These are phyloP conservation scores for Chaetodon trifascialis DNA, from an alignment of 2,113 vertebrate genomes.

Conservation along the genomic window DNA sequence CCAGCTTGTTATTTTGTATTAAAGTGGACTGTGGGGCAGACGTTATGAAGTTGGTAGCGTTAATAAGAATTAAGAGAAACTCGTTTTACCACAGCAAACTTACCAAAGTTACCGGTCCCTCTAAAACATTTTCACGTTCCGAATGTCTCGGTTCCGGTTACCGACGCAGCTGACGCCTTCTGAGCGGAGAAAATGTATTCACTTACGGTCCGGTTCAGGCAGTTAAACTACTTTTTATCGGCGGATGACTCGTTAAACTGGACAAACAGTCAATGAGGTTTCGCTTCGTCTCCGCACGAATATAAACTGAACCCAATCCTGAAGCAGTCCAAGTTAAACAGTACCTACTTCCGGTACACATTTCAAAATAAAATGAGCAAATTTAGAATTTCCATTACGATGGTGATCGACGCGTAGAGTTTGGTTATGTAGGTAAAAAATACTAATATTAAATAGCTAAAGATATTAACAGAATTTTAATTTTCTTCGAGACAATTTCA, in stretches of 20 bases:
- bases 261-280: neutral
- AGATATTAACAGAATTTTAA: too few relatives aligned
- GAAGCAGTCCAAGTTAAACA: accelerated
- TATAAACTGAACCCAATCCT: neutral
- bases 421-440: too few relatives aligned
- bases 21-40: neutral
- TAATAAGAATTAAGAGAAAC: neutral
- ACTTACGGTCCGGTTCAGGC: neutral
- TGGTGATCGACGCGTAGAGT: too few relatives aligned
- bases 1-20: neutral
- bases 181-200: accelerated
- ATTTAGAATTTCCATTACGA: too few relatives aligned
- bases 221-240: neutral
- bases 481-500: too few relatives aligned
- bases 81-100: conserved; percentile 29
- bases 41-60: accelerated
- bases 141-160: conserved; percentile 19
- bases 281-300: neutral
- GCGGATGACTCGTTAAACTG: neutral
- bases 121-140: neutral
- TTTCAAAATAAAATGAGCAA: conserved; percentile 40
- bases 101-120: conserved; percentile 33
- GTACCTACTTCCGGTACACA: neutral
- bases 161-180: neutral
- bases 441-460: too few relatives aligned